Evolutionary conservation across 2,113 vertebrate species (phyloP), one percentile per base, ranked within the genome.

Genomic region (Pao palembangensis): DNA sequence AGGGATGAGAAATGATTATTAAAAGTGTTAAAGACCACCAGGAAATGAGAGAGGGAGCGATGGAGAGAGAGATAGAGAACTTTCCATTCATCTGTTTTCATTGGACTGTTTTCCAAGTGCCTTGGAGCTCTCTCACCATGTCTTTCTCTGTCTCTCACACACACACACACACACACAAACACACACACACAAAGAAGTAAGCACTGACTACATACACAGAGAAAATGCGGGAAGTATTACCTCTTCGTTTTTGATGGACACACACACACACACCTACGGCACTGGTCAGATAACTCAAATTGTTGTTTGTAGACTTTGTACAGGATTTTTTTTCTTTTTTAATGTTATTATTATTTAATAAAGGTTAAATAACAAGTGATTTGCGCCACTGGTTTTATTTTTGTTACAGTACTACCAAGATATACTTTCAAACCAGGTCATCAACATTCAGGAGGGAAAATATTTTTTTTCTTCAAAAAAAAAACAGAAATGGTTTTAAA

Each of bases 271-370:
- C 86, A 88, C 87, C 20, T 56, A 68, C 83, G 52, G 86, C 90
- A 91, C 90, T 91, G 87, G 76, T n/a, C 90, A 89, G 89, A 91
- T 91, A 89, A 88, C 84, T 88, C 88, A 90, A 92, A 93, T 90
- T 91, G 90, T 93, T 95, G 94, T 98, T 98, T 98, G 93, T 98
- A 96, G 94, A 92, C 94, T 98, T 98, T 98, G 95, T 98, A 98
- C 93, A 95, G 95, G 95, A 87, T 76, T 82, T 58, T 73, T 85
- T 90, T 69, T 83, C 93, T 95, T 95, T 93, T 93, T 93, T 92
- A 87, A 93, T 86, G 86, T 98, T 95, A 85, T 89, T 77, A 91
- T 94, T 96, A 96, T 97, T 98, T 98, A 98, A 98, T 98, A 98
- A 98, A 98, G 93, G 91, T 90, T 93, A 84, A 90, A 89, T 86